Conservation (phyloP, 2,113 vertebrate species). For the Callithrix jacchus region DNA sequence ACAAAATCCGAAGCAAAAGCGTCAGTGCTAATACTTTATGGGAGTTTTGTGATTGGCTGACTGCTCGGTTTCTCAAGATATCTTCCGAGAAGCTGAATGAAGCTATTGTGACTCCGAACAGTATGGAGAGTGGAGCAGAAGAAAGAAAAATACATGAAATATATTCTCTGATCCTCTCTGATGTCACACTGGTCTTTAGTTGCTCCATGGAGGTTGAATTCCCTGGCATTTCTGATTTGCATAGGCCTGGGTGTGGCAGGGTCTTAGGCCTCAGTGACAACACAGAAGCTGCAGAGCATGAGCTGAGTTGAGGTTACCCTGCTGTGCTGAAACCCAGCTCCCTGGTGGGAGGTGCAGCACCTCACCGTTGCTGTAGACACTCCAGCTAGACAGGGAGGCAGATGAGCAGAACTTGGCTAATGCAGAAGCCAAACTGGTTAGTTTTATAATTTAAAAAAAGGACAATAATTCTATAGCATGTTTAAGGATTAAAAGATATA, state of each 20-base stretch:
- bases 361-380: background rate
- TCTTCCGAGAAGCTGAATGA: background rate
- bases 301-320: background rate
- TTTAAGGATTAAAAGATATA: background rate
- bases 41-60: background rate
- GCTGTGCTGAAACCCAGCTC: background rate
- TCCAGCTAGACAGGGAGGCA: background rate
- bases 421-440: background rate
- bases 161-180: background rate
- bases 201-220: background rate
- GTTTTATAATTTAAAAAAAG: background rate
- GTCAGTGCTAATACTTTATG: background rate
- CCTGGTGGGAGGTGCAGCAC: rapidly evolving
- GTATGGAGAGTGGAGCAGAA: background rate
- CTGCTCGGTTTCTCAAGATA: background rate
- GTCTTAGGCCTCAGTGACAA: background rate
- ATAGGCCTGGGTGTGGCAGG: too few relatives aligned
- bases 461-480: background rate
- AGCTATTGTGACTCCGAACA: background rate
- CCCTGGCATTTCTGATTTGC: background rate
- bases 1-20: background rate
- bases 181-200: background rate
- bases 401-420: background rate
- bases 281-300: too few relatives aligned
- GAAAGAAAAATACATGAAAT: background rate